Percentiles rank a stretch among this genome's conserved stretches.
Evolutionary conservation across 2,888 invertebrate species (phyloP).

Genomic region (Synergus japonicus): DNA sequence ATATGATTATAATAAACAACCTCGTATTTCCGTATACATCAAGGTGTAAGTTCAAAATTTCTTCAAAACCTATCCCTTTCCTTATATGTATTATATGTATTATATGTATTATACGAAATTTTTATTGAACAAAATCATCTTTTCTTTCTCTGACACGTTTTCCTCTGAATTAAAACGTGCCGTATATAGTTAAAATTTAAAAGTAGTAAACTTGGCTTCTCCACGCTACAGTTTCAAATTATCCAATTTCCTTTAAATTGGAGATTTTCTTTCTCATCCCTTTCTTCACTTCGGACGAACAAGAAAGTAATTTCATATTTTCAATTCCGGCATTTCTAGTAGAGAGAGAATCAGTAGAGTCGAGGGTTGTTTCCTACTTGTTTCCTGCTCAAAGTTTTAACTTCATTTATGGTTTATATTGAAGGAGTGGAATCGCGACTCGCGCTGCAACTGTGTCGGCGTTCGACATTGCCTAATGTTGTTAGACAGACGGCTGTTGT

Average conservation of each 20-base stretch:
- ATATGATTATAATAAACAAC: conserved; percentile 77
- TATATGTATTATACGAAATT: background rate
- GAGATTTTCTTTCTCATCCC: background rate
- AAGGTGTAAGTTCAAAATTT: background rate
- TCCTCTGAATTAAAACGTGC: no score
- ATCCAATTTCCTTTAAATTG: background rate
- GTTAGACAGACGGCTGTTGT: conserved; percentile 60
- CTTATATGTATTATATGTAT: no score
- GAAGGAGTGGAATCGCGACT: conserved; percentile 28
- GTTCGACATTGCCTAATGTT: conserved; percentile 64
- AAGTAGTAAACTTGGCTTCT: conserved; percentile 24
- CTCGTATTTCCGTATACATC: conserved; percentile 75
- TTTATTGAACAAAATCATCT: no score
- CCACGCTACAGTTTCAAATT: background rate
- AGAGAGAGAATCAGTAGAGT: background rate
- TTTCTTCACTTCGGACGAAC: background rate
- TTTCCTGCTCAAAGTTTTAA: conserved; percentile 13
- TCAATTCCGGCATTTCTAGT: background rate
- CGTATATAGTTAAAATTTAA: background rate
- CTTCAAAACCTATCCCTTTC: background rate
- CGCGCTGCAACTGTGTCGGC: conserved; percentile 45
- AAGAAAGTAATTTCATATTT: background rate
- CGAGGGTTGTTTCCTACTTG: conserved; percentile 3
- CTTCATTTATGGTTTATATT: conserved; percentile 16
- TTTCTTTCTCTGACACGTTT: no score